Base-by-base conservation (phyloP, 2,797 vertebrate species). In the Aselliscus stoliczkanus region DNA sequence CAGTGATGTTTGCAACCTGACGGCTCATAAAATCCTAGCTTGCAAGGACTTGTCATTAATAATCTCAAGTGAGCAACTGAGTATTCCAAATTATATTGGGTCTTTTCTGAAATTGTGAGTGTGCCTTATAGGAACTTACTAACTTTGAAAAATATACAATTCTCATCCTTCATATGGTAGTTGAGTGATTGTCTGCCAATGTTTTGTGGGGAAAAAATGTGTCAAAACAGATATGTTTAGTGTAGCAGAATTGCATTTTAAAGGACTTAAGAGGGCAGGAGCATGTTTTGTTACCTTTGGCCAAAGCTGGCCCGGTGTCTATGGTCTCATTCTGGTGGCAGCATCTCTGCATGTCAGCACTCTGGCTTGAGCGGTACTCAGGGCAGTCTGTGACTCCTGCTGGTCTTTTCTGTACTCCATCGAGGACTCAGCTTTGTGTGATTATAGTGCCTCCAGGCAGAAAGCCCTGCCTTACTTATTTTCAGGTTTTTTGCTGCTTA, bases 31-130 rank as follows among this genome's bases (percentile, higher is more conserved):
- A 88, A 70, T 79, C 39, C 42, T 90, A 10, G 34, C 82, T 64
- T 96, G 82, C 50, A 58, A 84, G 58, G 80, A 94, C 69, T 95
- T 91, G 80, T 92, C 69, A 27, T 39, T 47, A 83, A 60, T 12
- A 58, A n/a, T 81, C 15, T 77, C 64, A 81, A 65, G 13, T 60
- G 76, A 92, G 62, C 64, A 81, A 65, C 10, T 60, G 76, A 92
- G 62, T 15, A 1, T 77, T 85, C 60, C 42, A 20, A 17, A 1
- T 52, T 93, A 69, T 37, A 82, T 87, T 60, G 65, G 70, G 47
- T 29, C 62, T 90, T 96, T 93, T 90, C 89, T 56, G 47, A 96
- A 91, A 92, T 52, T 70, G 64, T 58, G 20, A 89, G 58, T 88
- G 17, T 64, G 47, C 44, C 72, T 87, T 79, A 15, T 6, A 69